A percentile compares a stretch with the other conserved stretches of the same genome.
Conservation (phyloP, 2,797 vertebrate species). For the Molossus alvarezi region DNA sequence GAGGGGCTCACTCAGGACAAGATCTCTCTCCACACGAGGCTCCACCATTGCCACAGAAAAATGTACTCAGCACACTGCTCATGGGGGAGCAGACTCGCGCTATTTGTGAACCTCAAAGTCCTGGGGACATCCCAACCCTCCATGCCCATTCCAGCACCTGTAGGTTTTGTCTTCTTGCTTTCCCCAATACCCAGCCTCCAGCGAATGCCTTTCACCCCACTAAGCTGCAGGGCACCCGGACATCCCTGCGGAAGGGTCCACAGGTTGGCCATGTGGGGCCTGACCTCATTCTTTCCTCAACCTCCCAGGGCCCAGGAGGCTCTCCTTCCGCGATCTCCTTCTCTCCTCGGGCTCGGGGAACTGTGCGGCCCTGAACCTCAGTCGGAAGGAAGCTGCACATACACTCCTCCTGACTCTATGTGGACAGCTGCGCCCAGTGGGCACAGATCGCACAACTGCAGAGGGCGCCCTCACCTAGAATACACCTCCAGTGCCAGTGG, state of each 20-base stretch:
- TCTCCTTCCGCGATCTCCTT: neutral
- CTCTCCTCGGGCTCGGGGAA: neutral
- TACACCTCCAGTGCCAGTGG: neutral
- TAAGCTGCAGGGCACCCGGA: neutral
- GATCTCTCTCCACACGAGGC: neutral
- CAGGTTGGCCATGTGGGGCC: neutral
- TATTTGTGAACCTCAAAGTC: neutral
- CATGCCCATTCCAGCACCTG: neutral
- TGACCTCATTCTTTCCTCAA: neutral
- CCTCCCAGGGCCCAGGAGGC: neutral
- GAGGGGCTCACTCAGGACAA: neutral
- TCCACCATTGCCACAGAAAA: neutral
- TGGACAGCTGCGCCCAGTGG: neutral
- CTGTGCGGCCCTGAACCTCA: neutral
- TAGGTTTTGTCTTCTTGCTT: neutral
- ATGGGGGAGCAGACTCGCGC: neutral
- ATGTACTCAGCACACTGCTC: neutral
- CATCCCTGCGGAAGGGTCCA: neutral
- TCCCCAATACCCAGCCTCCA: neutral
- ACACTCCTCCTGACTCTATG: neutral
- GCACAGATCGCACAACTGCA: neutral
- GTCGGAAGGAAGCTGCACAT: neutral
- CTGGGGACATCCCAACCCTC: neutral
- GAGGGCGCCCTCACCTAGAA: neutral
- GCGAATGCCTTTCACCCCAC: neutral